These are phyloP conservation scores for Aphodius sticticus DNA, from an alignment of 2,888 invertebrate genomes.

Conservation along the genomic window DNA sequence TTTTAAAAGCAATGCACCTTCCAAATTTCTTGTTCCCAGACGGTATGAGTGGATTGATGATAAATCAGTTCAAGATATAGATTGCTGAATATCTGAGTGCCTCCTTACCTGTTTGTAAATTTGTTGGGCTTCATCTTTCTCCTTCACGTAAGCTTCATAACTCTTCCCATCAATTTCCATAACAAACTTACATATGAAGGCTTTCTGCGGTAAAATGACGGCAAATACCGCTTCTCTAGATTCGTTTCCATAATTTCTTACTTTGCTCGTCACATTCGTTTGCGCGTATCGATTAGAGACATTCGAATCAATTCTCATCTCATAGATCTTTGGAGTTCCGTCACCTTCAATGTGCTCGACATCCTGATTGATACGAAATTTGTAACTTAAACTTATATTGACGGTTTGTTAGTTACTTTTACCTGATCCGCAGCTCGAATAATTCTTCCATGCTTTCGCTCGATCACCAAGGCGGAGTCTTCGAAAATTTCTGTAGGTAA, in stretches of 20 bases:
- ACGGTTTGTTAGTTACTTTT: neutral
- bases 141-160: slow-evolving; percentile 71
- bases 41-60: too few relatives aligned
- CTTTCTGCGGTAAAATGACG: slow-evolving; percentile 73
- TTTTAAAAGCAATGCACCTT: too few relatives aligned
- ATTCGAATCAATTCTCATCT: slow-evolving; percentile 69
- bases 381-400: neutral
- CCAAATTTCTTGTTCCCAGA: too few relatives aligned
- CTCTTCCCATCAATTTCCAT: slow-evolving; percentile 72
- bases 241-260: slow-evolving; percentile 67
- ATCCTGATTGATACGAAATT: neutral
- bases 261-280: slow-evolving; percentile 69
- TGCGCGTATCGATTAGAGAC: slow-evolving; percentile 72
- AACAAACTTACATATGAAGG: slow-evolving; percentile 73
- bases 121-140: slow-evolving; percentile 69
- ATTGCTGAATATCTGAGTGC: too few relatives aligned
- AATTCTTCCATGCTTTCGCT: neutral
- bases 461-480: neutral
- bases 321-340: slow-evolving; percentile 62
- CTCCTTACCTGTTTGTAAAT: slow-evolving; percentile 56
- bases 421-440: neutral
- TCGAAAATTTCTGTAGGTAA: neutral
- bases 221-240: slow-evolving; percentile 72
- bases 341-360: neutral
- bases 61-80: too few relatives aligned